Base-by-base conservation (phyloP, 2,888 invertebrate species). In the Lasioglossum marginatum region DNA sequence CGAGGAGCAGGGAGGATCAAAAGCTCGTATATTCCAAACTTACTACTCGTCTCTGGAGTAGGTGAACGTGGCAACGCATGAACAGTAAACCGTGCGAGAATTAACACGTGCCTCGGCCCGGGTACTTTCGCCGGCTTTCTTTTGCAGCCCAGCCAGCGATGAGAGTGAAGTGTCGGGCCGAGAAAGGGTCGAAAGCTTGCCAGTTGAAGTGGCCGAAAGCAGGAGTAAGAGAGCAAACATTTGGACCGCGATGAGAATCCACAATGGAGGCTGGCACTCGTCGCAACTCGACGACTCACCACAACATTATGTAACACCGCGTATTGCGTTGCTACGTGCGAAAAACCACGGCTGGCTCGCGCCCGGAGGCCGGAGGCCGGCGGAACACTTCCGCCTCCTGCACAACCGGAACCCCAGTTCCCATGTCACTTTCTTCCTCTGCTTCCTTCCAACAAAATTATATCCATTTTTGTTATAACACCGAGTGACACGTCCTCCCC, bases 211-310 rank as follows among this genome's bases (percentile, higher is more conserved):
- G 75, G 79, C 23, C 45, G 71, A 70, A 75, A 19, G 77, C 57
- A 60, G 66, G 66, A 77, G 80, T 76, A 82, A 85, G 87, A 81
- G 82, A 52, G 83, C 89, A 90, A 90, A 90, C 87, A 90, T 85
- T 90, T 83, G 82, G 89, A 75, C 87, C 87, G 75, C 91, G 87
- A 81, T 43, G 78, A 82, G 89, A 90, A 90, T 90, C 87, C 89
- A 85, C 87, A 90, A 90, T 90, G 83, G 77, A 80, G 82, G 48
- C 83, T 74, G 86, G 81, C 76, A 72, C 79, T 74, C 74, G 75
- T 77, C 37, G 60, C 52, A 66, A 77, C 85, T 79, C 70, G 71
- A 77, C 79, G 68, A 66, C 73, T 78, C 82, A 77, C 77, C 84
- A 81, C 89, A 84, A 90, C 89, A 80, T 89, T 88, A 87, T 80